Conservation (phyloP, 2,113 vertebrate genomes). For the Pogona vitticeps region DNA sequence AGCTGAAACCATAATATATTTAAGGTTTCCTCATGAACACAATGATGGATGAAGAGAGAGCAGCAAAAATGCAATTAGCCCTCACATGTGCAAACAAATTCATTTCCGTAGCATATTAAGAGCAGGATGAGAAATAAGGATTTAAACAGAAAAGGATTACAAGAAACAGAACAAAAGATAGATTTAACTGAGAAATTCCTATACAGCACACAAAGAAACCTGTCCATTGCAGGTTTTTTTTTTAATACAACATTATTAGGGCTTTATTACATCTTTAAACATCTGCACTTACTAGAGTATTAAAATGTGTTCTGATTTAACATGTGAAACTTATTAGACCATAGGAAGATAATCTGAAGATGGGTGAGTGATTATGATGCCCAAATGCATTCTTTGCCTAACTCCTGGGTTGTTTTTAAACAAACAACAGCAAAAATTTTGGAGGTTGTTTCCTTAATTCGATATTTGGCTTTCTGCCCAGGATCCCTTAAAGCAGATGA, state of each 20-base stretch:
- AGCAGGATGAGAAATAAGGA: background rate
- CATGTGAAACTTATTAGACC: slow-evolving; percentile 33
- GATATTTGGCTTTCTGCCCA: slow-evolving; percentile 67
- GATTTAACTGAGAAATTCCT: too few species aligned
- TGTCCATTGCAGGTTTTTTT: background rate
- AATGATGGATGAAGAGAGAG: background rate
- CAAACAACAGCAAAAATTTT: slow-evolving; percentile 9
- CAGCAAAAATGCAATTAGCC: background rate
- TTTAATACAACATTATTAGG: background rate
- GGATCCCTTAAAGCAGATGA: slow-evolving; percentile 73
- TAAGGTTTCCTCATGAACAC: background rate
- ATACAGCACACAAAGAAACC: background rate
- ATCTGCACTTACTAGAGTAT: accelerated
- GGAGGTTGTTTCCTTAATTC: slow-evolving; percentile 63
- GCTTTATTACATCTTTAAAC: background rate
- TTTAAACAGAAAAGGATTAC: slow-evolving; percentile 12
- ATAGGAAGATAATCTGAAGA: background rate
- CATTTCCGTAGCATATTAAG: background rate
- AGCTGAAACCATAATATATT: background rate
- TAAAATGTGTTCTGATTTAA: accelerated
- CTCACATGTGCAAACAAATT: slow-evolving; percentile 3
- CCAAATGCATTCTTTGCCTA: slow-evolving; percentile 44
- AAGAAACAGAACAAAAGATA: slow-evolving; percentile 28
- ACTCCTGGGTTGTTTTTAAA: slow-evolving; percentile 36
- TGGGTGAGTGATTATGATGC: background rate